Base-by-base conservation (phyloP, 2,888 invertebrate species). In the Magallana nippona region DNA sequence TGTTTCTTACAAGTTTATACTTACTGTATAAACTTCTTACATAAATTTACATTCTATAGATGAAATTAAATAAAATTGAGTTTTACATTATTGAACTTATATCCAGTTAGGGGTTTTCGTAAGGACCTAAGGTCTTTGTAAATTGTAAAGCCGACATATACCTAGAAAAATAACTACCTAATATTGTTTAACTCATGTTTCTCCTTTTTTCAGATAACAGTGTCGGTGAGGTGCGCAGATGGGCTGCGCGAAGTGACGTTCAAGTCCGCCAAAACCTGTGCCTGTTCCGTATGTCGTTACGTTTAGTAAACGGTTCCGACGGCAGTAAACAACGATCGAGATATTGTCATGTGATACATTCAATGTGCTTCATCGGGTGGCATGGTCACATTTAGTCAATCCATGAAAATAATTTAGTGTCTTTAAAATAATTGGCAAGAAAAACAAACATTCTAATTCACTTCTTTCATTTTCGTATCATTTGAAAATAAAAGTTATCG, bases 251-350 rank as follows among this genome's bases (percentile, higher is more conserved):
- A 96, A 90, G 95, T 97, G 85, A 96, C 96, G 83, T 97, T 97
- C 93, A 97, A 97, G 94, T 97, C 97, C 17, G 97, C 98, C 3
- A 95, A 96, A 83, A 96, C 96, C 62, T 98, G 97, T 94, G 96
- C 96, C 58, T 98, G 98, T 94, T 97, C 92, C 55, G 88, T 91
- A 77, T 92, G 92, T 85, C 87, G 91, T 71, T 71, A 71, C 2
- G 27, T 79, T 27, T 71, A 71, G 15, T 27, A 32, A 71, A 60
- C n/a, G 17, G 15, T 71, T 27, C 71, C 71, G 62, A 27, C 32
- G 32, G 3, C 15, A 71, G 32, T 15, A 71, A 71, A 71, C 71
- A 71, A 71, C 71, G 71, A 71, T 19, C 22, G 15, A 71, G 71
- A 71, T 32, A 1, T 71, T 71, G 27, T 27, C 22, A 27, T 71